Evolutionary conservation across 2,797 vertebrate genomes (phyloP).

Genomic region (Sebastiscus tertius): DNA sequence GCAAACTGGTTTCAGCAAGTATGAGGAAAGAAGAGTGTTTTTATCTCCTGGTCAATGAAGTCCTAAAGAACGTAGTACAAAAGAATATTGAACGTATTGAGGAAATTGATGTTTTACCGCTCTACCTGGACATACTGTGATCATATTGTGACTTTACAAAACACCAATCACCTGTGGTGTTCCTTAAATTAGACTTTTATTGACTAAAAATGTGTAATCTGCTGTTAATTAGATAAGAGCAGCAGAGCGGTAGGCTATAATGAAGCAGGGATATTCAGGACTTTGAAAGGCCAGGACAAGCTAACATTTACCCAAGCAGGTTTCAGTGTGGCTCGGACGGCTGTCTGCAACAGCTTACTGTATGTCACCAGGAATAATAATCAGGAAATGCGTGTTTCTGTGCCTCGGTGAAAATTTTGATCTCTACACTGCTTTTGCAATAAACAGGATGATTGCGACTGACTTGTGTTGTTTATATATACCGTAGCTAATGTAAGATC

Average conservation of each 20-base stretch:
- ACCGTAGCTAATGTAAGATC: not conserved
- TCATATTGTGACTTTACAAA: not conserved
- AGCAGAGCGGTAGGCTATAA: not conserved
- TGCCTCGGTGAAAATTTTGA: not conserved
- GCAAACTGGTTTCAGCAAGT: slow-evolving; percentile 15
- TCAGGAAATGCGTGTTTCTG: not conserved
- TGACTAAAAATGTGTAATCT: not conserved
- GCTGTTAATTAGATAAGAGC: not conserved
- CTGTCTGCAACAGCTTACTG: not conserved
- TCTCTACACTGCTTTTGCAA: not conserved
- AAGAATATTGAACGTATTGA: not conserved
- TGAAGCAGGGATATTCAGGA: not conserved
- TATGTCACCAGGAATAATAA: not conserved
- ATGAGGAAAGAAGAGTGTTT: not conserved
- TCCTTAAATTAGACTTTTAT: not conserved
- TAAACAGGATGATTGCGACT: not conserved
- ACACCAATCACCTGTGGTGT: not conserved
- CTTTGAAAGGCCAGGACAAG: not conserved
- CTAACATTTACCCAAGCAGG: slow-evolving; percentile 13
- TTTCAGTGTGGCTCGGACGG: not conserved
- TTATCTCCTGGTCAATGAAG: not conserved
- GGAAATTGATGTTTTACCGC: not conserved
- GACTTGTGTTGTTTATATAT: not conserved
- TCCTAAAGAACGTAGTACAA: not conserved
- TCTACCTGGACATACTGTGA: not conserved